Evolutionary conservation across 2,113 vertebrate species (phyloP).

Genomic region (Puntigrus tetrazona): DNA sequence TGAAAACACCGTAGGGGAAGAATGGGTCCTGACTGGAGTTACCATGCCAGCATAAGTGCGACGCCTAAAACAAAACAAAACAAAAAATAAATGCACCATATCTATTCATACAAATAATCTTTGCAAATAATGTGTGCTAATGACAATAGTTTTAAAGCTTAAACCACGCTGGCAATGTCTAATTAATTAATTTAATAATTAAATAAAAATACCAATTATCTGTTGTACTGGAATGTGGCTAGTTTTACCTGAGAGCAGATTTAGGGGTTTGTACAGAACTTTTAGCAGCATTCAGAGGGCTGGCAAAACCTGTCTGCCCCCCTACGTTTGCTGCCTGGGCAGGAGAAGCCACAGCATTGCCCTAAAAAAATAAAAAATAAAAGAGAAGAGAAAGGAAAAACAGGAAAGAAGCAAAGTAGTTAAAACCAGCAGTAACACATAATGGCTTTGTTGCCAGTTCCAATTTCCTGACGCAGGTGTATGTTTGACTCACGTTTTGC

Average conservation of each 20-base stretch:
- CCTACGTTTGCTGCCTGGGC: slow-evolving; percentile 17
- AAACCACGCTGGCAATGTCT: not conserved
- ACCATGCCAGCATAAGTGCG: slow-evolving; percentile 43
- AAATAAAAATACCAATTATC: no score
- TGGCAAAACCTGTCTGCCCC: slow-evolving; percentile 47
- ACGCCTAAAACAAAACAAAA: slow-evolving; percentile 20
- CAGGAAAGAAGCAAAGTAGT: not conserved
- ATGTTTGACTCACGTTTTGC: slow-evolving; percentile 26
- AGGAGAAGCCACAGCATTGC: slow-evolving; percentile 35
- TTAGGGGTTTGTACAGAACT: slow-evolving; percentile 1
- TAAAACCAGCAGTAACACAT: not conserved
- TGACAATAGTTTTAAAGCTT: not conserved
- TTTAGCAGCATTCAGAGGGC: slow-evolving; percentile 55
- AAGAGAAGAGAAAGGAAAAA: not conserved
- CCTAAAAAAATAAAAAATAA: slow-evolving; percentile 37
- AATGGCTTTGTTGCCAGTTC: not conserved
- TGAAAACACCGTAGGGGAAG: slow-evolving; percentile 20
- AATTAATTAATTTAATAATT: no score
- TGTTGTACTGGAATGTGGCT: not conserved
- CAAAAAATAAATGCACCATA: not conserved
- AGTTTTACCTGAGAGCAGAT: slow-evolving; percentile 45
- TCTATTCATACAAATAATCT: not conserved
- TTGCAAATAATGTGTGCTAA: not conserved
- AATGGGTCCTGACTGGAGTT: slow-evolving; percentile 32
- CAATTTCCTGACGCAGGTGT: no score